phyloP scores from a whole-genome alignment of 1,140 invertebrate species.

The Gonioctena quinquepunctata region DNA sequence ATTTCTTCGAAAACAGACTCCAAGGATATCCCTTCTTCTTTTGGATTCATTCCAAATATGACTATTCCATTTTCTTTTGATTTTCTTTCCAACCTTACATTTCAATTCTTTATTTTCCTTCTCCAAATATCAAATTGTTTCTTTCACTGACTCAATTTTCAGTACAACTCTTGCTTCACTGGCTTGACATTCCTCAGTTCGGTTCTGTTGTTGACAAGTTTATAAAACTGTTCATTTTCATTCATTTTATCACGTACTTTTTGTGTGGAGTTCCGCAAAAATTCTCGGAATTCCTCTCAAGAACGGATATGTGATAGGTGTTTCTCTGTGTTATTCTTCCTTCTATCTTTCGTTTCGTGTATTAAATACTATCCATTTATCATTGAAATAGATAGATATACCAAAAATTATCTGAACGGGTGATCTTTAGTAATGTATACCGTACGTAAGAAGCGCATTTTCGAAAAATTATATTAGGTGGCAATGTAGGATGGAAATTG shows the following conservation, averaged over 20 bases:
- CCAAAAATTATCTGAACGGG: no score
- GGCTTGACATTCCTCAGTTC: background rate
- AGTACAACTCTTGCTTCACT: no score
- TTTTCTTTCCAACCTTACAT: no score
- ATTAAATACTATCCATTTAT: background rate
- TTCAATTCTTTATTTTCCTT: no score
- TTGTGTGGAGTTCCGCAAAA: background rate
- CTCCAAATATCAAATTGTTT: no score
- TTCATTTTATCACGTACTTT: background rate
- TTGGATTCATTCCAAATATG: background rate
- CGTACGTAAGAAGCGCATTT: no score
- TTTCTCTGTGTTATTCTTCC: background rate
- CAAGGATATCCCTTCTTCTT: constrained; percentile 8
- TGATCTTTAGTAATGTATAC: no score
- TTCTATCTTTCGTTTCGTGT: background rate
- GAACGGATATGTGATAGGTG: background rate
- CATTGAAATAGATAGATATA: no score
- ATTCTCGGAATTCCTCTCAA: background rate
- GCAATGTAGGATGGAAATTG: no score
- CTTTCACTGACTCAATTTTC: no score
- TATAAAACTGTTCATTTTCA: background rate
- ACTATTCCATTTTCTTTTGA: constrained; percentile 6
- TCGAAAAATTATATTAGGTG: no score
- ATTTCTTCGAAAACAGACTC: background rate
- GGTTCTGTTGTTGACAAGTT: background rate